Base-by-base conservation (phyloP, 2,888 invertebrate species). In the Agapostemon virescens region DNA sequence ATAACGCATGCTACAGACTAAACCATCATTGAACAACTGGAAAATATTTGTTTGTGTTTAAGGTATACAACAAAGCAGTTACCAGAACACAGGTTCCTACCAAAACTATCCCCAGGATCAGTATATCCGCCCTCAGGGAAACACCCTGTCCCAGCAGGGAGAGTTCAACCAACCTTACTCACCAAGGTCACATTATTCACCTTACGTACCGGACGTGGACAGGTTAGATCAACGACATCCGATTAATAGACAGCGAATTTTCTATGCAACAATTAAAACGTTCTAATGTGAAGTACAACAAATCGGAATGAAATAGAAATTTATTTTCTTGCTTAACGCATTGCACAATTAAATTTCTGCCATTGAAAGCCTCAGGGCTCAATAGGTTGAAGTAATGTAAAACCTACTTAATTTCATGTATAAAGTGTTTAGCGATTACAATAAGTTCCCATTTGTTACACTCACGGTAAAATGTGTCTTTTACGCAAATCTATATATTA, bases 101-200 rank as follows among this genome's bases (percentile, higher is more conserved):
- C 93, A 93, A 85, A 93, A 93, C 84, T 93, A 93, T 79, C 91
- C 93, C 33, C 93, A 93, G 85, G 93, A 93, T 83, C 93, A 93
- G 85, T 93, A 93, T 80, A 91, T 92, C 74, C 91, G 93, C 75
- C 92, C 93, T 17, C 93, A 93, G 83, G 90, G 89, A 72, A 89
- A 89, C 73, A 84, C 91, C 38, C 85, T 92, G 85, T 87, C 90
- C 45, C 93, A 93, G 78, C 91, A 90, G 79, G 91, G 90, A 63
- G 93, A 93, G 81, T 93, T 93, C 84, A 93, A 91, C 87, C 93
- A 93, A 87, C 93, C 93, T 76, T 94, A 94, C 84, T 93, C 93
- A 58, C 92, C 93, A 49, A 91, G 93, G 68, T 88, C 92, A 58
- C 92, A 92, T 91, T 94, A 94, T 89, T 93, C 93, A 74, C 92